phyloP scores from a whole-genome alignment of 1,140 invertebrate genomes.

The Hestina assimilis region DNA sequence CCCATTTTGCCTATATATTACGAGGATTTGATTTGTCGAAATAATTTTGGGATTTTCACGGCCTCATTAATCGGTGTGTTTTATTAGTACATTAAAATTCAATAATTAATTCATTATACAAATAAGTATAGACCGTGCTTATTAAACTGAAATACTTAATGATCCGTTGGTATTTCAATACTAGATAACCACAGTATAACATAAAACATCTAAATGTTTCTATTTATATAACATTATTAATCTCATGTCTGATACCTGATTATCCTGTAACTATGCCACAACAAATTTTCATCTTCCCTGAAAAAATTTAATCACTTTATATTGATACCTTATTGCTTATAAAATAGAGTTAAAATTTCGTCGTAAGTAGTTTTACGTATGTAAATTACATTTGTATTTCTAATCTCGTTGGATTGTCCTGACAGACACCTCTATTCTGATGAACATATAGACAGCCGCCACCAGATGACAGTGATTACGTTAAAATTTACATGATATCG shows the following conservation, averaged over 20 bases:
- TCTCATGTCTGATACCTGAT: slow-evolving; percentile 1
- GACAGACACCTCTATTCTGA: slow-evolving; percentile 22
- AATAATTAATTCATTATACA: no score
- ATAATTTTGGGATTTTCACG: no score
- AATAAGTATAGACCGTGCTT: no score
- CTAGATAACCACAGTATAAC: not conserved
- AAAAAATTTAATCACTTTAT: not conserved
- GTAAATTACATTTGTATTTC: not conserved
- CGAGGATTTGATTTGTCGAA: no score
- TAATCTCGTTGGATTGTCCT: slow-evolving; percentile 13
- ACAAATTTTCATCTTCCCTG: not conserved
- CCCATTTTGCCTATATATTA: no score
- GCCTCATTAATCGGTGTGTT: no score
- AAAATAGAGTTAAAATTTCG: not conserved
- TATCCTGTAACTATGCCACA: not conserved
- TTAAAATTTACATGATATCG: slow-evolving; percentile 33
- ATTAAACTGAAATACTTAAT: no score
- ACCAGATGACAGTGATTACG: slow-evolving; percentile 32
- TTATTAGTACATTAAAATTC: no score
- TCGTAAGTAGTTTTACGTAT: not conserved
- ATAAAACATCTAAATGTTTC: not conserved
- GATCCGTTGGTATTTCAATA: not conserved
- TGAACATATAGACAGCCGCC: slow-evolving; percentile 27
- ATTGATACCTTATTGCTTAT: not conserved
- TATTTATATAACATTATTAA: slow-evolving; percentile 5